Evolutionary conservation across 2,797 vertebrate species (phyloP), one percentile per base, ranked within the genome.

Genomic region (Sebastes nivosus): DNA sequence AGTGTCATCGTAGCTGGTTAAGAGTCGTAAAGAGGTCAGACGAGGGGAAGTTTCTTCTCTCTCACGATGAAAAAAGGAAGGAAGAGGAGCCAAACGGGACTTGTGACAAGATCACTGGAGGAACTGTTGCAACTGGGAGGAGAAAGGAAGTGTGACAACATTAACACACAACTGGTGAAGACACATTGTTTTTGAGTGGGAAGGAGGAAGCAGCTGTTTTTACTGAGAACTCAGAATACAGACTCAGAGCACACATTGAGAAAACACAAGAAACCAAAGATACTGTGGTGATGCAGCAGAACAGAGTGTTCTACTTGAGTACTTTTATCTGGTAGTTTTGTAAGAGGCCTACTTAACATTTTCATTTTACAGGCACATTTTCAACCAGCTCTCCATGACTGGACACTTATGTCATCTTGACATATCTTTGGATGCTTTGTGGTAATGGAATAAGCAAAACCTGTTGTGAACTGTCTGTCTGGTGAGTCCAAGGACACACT

Each of bases 191-290:
- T 59, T 5, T 12, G 34, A 72, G 16, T 3, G n/a, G 36, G 20
- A 59, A 50, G 8, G 22, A 68, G 9, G 61, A 69, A 16, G 30
- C 20, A 52, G 24, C 65, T 52, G 42, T 18, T 67, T 29, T n/a
- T 20, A 18, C 46, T 50, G 9, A 67, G 18, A 58, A 27, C 42
- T 20, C 3, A n/a, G 18, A 59, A 55, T 18, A 63, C 7, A 68
- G 54, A 63, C 42, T 75, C 2, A 2, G 27, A 27, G 12, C 10
- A 54, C 10, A 54, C 30, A 13, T 13, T 30, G n/a, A 58, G 29
- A 42, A 34, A n/a, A 55, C 10, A 57, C 22, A 12, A 24, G 9
- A 30, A 30, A 71, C 36, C 52, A 77, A 80, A 70, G 54, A 72
- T 1, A 55, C 24, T 8, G 14, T 42, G 25, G 2, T 5, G 34